Evolutionary conservation across 2,888 invertebrate species (phyloP).

Genomic region (Heliconius ismenius): DNA sequence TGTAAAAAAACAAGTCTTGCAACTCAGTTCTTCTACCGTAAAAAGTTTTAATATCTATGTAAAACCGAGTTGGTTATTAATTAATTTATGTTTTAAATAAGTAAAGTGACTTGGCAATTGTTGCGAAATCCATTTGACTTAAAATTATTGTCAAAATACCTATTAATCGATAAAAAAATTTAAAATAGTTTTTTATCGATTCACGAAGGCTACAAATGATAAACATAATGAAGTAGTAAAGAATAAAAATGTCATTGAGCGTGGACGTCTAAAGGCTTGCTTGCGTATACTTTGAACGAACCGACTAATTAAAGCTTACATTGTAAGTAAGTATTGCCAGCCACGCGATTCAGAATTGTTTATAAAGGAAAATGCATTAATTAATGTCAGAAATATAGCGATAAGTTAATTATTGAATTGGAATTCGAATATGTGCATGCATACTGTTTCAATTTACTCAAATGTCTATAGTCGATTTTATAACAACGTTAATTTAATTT

Average conservation of each 20-base stretch:
- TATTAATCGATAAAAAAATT: too few species aligned
- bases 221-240: slow-evolving; percentile 21
- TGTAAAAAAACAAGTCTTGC: too few species aligned
- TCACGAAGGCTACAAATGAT: slow-evolving; percentile 44
- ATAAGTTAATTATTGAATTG: slow-evolving; percentile 20
- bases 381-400: slow-evolving; percentile 50
- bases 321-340: slow-evolving; percentile 57
- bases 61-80: too few species aligned
- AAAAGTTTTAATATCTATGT: too few species aligned
- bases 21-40: too few species aligned
- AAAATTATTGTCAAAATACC: slow-evolving; percentile 28
- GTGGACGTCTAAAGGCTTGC: slow-evolving; percentile 15
- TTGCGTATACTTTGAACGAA: slow-evolving; percentile 55
- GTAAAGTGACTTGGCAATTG: too few species aligned
- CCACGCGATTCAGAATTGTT: slow-evolving; percentile 54
- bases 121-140: neutral
- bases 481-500: slow-evolving; percentile 17
- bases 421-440: slow-evolving; percentile 4
- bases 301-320: slow-evolving; percentile 68
- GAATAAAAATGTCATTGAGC: slow-evolving; percentile 28
- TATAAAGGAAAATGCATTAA: slow-evolving; percentile 54
- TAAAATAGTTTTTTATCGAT: slow-evolving; percentile 25
- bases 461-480: slow-evolving; percentile 20
- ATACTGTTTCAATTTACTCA: slow-evolving; percentile 1
- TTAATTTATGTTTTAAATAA: too few species aligned